Conservation (phyloP, 2,797 vertebrate genomes). For the Tauraco hartlaubi region DNA sequence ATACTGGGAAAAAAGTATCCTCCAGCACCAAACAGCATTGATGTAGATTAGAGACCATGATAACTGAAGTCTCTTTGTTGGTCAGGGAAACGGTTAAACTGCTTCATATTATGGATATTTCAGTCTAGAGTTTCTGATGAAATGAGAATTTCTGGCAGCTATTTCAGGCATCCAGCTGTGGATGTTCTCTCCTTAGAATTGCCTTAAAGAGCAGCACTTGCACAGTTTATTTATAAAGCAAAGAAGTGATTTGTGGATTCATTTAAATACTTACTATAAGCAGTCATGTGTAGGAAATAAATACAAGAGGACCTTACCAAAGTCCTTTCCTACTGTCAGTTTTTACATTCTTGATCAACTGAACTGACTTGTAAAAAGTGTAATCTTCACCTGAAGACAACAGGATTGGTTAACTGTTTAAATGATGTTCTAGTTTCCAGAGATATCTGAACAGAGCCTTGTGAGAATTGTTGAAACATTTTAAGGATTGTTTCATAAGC, state of each 20-base stretch:
- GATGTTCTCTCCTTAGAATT: background rate
- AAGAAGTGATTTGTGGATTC: background rate
- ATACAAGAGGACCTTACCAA: background rate
- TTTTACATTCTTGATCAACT: background rate
- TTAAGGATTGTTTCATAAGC: background rate
- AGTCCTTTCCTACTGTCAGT: background rate
- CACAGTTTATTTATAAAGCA: background rate
- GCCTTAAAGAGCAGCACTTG: rapidly evolving
- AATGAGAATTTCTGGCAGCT: background rate
- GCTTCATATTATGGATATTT: background rate
- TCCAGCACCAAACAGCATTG: background rate
- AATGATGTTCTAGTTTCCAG: background rate
- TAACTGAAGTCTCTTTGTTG: background rate
- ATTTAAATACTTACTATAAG: background rate
- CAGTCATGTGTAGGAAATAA: background rate
- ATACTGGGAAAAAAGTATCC: background rate
- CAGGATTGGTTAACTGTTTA: background rate
- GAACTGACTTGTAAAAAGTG: background rate
- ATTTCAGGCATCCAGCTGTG: background rate
- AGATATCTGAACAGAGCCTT: background rate
- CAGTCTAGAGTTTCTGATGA: background rate
- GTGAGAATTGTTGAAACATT: background rate
- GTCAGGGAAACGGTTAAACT: background rate
- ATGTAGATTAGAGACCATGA: background rate
- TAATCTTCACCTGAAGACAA: background rate